Percentiles rank a stretch among this genome's conserved stretches.
phyloP scores from a whole-genome alignment of 2,888 invertebrate genomes.

The Cephus pulcher region DNA sequence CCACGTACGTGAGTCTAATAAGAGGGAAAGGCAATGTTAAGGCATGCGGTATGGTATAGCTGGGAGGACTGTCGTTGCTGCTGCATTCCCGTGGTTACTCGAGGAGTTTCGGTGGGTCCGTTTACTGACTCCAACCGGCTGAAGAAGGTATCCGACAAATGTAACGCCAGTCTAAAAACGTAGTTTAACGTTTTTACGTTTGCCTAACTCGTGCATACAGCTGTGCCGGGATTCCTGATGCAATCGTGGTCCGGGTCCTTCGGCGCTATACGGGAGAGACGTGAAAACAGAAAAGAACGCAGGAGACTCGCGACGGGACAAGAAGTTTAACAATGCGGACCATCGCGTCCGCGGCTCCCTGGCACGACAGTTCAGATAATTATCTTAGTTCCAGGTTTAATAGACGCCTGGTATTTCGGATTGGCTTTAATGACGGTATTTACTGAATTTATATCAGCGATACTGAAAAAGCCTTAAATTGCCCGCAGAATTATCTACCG shows the following conservation, averaged over 20 bases:
- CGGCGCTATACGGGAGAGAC: background rate
- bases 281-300: conserved; percentile 14
- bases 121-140: background rate
- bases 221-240: conserved; percentile 45
- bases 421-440: conserved; percentile 63
- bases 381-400: conserved; percentile 63
- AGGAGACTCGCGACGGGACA: conserved; percentile 27
- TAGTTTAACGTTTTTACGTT: conserved; percentile 45
- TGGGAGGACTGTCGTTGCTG: background rate
- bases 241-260: background rate
- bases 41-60: background rate
- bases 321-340: conserved; percentile 55
- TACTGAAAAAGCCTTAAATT: conserved; percentile 42
- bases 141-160: conserved; percentile 55
- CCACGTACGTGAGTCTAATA: background rate
- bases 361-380: conserved; percentile 51
- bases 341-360: conserved; percentile 25
- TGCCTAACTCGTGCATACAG: conserved; percentile 36
- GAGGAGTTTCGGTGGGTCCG: background rate
- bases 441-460: conserved; percentile 60
- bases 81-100: background rate
- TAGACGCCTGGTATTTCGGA: conserved; percentile 64
- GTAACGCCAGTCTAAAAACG: conserved; percentile 52
- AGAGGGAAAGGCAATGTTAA: background rate
- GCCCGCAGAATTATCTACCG: conserved; percentile 47